Evolutionary conservation across 2,888 invertebrate genomes (phyloP).

Genomic region (Agonopterix alstromeriana): DNA sequence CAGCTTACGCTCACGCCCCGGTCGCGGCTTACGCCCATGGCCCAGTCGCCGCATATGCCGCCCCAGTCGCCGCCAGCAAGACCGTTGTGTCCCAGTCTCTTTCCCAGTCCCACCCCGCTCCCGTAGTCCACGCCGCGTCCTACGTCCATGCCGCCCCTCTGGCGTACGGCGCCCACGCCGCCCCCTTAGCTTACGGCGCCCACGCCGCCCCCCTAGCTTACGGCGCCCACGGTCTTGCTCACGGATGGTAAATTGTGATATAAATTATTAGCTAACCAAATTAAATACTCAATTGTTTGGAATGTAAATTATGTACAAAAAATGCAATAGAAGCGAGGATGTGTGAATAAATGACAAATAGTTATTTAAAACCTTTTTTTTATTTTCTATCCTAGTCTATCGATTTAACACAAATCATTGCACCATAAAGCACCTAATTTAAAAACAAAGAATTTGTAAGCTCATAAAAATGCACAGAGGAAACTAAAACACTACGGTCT

Average conservation of each 20-base stretch:
- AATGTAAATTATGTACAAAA: constrained; percentile 59
- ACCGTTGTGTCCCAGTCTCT: constrained; percentile 53
- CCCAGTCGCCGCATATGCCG: constrained; percentile 21
- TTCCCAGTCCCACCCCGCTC: constrained; percentile 58
- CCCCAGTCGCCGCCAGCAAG: constrained; percentile 33
- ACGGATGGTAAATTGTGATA: constrained; percentile 73
- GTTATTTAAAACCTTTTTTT: constrained; percentile 6
- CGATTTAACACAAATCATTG: not conserved
- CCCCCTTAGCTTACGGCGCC: constrained; percentile 38
- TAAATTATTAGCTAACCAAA: constrained; percentile 47
- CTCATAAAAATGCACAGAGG: not conserved
- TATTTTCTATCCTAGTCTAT: not conserved
- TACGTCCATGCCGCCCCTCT: constrained; percentile 29
- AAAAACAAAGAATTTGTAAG: not conserved
- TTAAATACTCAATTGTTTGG: constrained; percentile 62
- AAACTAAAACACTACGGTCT: not conserved
- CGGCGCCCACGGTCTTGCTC: constrained; percentile 29
- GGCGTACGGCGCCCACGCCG: constrained; percentile 27
- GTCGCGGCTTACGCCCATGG: constrained; percentile 5
- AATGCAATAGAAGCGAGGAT: constrained; percentile 64
- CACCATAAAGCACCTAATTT: not conserved
- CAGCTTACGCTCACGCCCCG: constrained; percentile 21
- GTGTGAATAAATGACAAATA: constrained; percentile 63
- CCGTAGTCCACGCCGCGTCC: constrained; percentile 37
- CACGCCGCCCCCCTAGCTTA: constrained; percentile 29